phyloP scores from a whole-genome alignment of 2,113 vertebrate genomes.

The Ranitomeya variabilis region DNA sequence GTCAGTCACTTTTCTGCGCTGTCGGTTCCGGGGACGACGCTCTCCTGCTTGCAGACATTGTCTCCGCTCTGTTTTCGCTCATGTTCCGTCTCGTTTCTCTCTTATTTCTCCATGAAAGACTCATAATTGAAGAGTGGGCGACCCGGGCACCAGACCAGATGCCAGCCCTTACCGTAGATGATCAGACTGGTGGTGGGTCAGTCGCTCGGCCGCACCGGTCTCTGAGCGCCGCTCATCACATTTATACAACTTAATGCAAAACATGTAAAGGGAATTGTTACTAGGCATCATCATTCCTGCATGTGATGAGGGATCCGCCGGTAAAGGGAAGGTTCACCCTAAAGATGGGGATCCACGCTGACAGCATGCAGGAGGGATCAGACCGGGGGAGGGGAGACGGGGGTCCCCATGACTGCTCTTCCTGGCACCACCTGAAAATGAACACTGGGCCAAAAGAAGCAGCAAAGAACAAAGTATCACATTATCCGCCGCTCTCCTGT shows the following conservation, averaged over 20 bases:
- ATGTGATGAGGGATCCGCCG: neutral
- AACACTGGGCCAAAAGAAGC: neutral
- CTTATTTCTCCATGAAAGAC: neutral
- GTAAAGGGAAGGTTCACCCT: neutral
- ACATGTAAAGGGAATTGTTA: constrained; percentile 1
- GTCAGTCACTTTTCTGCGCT: neutral
- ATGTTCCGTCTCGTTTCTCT: neutral
- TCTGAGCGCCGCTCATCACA: neutral
- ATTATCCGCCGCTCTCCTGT: neutral
- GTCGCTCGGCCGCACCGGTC: neutral
- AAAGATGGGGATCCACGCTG: neutral
- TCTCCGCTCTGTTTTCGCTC: neutral
- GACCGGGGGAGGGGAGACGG: neutral
- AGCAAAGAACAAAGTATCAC: neutral
- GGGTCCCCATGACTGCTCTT: neutral
- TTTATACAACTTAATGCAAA: neutral
- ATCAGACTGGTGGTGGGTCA: neutral
- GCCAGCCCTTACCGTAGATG: neutral
- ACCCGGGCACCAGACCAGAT: neutral
- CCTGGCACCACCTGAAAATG: neutral
- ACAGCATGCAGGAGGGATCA: neutral
- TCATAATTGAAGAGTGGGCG: neutral
- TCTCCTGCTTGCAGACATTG: neutral
- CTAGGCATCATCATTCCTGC: neutral
- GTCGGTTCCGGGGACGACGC: neutral